phyloP scores from a whole-genome alignment of 2,888 invertebrate genomes.

The Harpagoxenus sublaevis region DNA sequence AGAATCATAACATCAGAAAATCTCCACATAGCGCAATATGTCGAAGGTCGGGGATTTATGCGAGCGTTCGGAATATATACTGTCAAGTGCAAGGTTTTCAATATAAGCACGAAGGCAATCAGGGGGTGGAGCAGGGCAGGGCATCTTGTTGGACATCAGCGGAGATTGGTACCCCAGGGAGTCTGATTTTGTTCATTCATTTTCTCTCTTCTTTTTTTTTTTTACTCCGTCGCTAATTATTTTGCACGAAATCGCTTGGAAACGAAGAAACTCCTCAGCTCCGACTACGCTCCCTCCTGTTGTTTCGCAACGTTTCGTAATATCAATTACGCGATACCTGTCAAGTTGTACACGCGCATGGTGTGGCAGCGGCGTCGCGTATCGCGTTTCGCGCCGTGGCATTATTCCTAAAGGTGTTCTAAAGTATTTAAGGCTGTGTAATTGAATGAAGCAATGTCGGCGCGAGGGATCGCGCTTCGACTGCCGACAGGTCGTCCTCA shows the following conservation, averaged over 20 bases:
- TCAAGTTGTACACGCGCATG: constrained; percentile 59
- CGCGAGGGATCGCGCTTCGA: constrained; percentile 29
- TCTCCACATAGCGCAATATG: constrained; percentile 28
- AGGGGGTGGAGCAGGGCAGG: constrained; percentile 18
- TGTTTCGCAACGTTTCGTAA: constrained; percentile 72
- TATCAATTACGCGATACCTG: constrained; percentile 74
- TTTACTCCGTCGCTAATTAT: constrained; percentile 63
- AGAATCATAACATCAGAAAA: constrained; percentile 9
- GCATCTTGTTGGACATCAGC: constrained; percentile 44
- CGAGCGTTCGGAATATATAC: constrained; percentile 42
- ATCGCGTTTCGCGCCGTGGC: constrained; percentile 52
- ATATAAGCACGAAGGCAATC: constrained; percentile 52
- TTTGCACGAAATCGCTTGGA: constrained; percentile 68
- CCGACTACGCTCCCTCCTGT: constrained; percentile 34
- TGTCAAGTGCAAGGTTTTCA: constrained; percentile 60
- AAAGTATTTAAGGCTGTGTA: constrained; percentile 66
- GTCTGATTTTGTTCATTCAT: constrained; percentile 6
- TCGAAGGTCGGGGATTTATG: constrained; percentile 40
- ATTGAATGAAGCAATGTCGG: constrained; percentile 69
- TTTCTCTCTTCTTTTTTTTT: background rate
- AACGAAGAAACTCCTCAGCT: constrained; percentile 64
- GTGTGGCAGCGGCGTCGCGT: constrained; percentile 12
- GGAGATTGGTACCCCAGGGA: constrained; percentile 62
- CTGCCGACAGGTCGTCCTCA: constrained; percentile 49
- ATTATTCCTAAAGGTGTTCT: constrained; percentile 70